A percentile compares a stretch with the other conserved stretches of the same genome.
Conservation (phyloP, 2,797 vertebrate genomes). For the Xiphorhynchus erythropygius region DNA sequence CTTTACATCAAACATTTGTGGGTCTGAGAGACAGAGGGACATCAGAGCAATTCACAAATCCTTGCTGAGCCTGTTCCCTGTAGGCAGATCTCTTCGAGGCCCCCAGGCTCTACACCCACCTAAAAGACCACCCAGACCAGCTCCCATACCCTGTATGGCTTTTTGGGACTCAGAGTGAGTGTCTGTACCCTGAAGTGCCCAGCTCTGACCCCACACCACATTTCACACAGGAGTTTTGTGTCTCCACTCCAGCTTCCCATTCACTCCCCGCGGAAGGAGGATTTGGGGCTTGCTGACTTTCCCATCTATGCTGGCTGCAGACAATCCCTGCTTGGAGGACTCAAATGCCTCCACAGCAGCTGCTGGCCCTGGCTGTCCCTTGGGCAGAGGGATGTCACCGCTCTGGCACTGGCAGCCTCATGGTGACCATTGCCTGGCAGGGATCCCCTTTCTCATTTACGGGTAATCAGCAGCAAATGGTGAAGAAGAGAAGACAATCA, state of each 20-base stretch:
- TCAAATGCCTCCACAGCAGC: rapidly evolving
- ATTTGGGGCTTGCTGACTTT: background rate
- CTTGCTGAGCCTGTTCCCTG: background rate
- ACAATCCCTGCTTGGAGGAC: background rate
- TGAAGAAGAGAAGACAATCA: background rate
- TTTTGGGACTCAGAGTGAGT: background rate
- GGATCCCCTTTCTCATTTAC: background rate
- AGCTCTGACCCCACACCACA: rapidly evolving
- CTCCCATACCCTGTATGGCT: background rate
- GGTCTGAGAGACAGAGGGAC: background rate
- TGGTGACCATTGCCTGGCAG: background rate
- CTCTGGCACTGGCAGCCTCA: rapidly evolving
- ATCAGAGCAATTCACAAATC: background rate
- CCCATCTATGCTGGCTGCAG: background rate
- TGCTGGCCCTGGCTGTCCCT: background rate
- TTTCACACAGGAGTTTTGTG: background rate
- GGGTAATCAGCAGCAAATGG: background rate
- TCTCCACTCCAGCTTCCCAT: background rate
- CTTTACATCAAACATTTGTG: background rate
- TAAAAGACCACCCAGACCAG: background rate
- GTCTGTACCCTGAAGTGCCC: rapidly evolving
- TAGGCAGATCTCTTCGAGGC: background rate
- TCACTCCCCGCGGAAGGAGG: rapidly evolving
- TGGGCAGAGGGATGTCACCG: background rate
- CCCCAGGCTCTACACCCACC: background rate